Base-by-base conservation (phyloP, 2,797 vertebrate genomes). In the Malacoctenus gilli region DNA sequence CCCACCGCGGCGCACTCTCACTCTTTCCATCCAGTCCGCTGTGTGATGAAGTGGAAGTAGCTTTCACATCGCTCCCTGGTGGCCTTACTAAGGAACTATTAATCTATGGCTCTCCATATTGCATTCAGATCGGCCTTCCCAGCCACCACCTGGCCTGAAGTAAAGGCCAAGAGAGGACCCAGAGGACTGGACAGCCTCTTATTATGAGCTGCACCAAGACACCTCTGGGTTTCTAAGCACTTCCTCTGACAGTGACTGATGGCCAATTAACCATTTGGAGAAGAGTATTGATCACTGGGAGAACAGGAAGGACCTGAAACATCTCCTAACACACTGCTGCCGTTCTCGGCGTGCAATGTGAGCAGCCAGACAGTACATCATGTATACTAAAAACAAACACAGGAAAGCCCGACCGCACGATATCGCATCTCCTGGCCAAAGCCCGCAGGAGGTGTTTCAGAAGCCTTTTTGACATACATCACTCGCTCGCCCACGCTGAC, bases 221-320 rank as follows among this genome's bases (percentile, higher is more conserved):
- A 89, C 89, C 89, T 82, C 85, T 70, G 72, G 86, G 81, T 86
- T 90, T 85, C 86, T 86, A 88, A 80, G 84, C 82, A 78, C 86
- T 85, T 82, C 80, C 57, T 59, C 67, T 73, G 87, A 87, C 88
- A 83, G 74, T 92, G 91, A 92, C 80, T 92, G 90, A 92, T 92
- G 84, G 90, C 86, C 89, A 92, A 92, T 92, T 92, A 92, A 86
- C 85, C 79, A 86, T 83, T 91, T 83, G 81, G 68, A 82, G 84
- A 86, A 79, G 51, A 81, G 78, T 90, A 92, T 90, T 88, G 91
- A 92, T 91, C 86, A 91, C 73, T 19, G 39, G 47, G 79, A 79
- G 83, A 86, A 82, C 52, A 59, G 75, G 72, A 74, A 69, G 60
- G 69, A 76, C 75, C 80, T 68, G 74, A 75, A 87, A 83, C 75